Conservation (phyloP, 2,888 invertebrate species). For the Venusia cambrica region DNA sequence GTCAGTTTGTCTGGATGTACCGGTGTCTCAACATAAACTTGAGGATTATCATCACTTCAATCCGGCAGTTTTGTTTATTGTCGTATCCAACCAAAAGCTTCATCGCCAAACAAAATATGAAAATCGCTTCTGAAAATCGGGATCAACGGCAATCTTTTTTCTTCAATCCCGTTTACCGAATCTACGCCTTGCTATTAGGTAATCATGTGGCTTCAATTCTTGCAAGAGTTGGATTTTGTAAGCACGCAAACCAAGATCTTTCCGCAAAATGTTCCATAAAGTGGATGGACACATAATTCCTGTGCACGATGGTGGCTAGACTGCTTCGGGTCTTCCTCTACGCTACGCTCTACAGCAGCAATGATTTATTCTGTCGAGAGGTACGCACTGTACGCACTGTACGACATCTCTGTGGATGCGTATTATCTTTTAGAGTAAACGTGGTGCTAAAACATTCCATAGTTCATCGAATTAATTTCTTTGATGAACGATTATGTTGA, state of each 20-base stretch:
- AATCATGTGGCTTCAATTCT: too few relatives aligned
- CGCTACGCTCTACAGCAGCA: conserved; percentile 24
- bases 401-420: conserved; percentile 22
- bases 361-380: conserved; percentile 25
- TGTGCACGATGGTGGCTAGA: conserved; percentile 34
- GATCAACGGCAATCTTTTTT: too few relatives aligned
- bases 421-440: conserved; percentile 22
- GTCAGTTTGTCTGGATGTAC: conserved; percentile 11
- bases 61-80: conserved; percentile 48
- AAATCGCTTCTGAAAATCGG: too few relatives aligned
- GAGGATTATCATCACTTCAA: conserved; percentile 11
- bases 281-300: conserved; percentile 25
- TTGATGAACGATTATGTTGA: too few relatives aligned
- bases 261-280: too few relatives aligned
- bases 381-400: conserved; percentile 24
- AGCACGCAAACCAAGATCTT: too few relatives aligned
- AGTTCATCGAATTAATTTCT: conserved; percentile 1
- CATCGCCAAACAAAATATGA: conserved; percentile 30
- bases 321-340: conserved; percentile 16
- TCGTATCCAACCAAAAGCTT: conserved; percentile 41
- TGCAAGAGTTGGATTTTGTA: too few relatives aligned
- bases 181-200: too few relatives aligned
- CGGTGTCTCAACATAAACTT: conserved; percentile 13
- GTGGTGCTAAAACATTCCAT: conserved; percentile 21
- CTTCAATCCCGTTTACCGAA: too few relatives aligned